Base-by-base conservation (phyloP, 2,888 invertebrate species). In the Folsomia manolachei region DNA sequence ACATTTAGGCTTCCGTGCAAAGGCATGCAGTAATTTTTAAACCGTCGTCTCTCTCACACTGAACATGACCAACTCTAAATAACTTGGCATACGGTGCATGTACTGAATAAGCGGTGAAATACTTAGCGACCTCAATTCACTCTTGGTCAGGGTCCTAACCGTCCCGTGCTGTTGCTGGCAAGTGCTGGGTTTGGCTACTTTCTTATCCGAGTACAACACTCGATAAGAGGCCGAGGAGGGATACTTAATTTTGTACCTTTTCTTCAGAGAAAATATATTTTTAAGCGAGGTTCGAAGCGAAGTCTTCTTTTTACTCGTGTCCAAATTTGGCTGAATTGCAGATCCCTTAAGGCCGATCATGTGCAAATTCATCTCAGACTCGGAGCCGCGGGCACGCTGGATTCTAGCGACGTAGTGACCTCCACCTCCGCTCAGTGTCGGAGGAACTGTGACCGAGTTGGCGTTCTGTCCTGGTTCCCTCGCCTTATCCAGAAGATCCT, bases 211-310 rank as follows among this genome's bases (percentile, higher is more conserved):
- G 18, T 39, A 70, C 39, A 67, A 21, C 53, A 62, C 27, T 21
- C 66, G 23, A 23, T 52, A 56, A 7, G 52, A 66, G 26, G n/a
- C 25, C n/a, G 27, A 27, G 1, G 67, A 70, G 2, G 39, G 21
- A 51, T 24, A 51, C 18, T 68, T 71, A 65, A 71, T 75, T 21
- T 71, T 67, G 80, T 82, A 84, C 84, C 83, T 84, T 80, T 83
- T 83, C 75, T 83, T 83, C 69, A 83, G 81, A 75, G 84, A 78
- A 69, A 81, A 83, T 52, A 84, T 82, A 73, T 82, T 83, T 73
- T 83, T 83, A 27, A 84, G 75, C 11, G 84, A 83, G 23, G 82
- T 82, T 70, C 83, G 82, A 71, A 84, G 79, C 11, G 82, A 81
- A 27, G 77, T 79, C 69, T 75, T 71, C 26, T 81, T 81, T 72